A percentile compares a stretch with the other conserved stretches of the same genome.
phyloP scores from a whole-genome alignment of 2,888 invertebrate species.

The Eristalis tenax region DNA sequence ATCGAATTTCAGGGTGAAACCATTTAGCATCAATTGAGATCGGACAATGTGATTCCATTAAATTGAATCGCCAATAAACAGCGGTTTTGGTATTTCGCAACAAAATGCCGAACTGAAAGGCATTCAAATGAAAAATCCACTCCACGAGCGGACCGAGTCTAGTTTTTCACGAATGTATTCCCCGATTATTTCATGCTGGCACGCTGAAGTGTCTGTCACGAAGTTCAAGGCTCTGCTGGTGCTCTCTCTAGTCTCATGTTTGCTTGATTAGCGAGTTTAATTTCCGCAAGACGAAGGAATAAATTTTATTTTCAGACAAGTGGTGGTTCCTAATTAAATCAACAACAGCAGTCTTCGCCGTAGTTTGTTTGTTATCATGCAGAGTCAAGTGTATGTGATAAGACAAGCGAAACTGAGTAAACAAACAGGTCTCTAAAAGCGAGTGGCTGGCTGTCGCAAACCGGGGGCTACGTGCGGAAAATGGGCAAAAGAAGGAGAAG shows the following conservation, averaged over 20 bases:
- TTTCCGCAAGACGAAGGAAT: background rate
- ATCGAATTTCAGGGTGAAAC: constrained; percentile 64
- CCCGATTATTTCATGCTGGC: background rate
- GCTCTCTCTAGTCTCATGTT: background rate
- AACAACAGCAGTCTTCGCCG: background rate
- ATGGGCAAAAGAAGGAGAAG: too few relatives aligned
- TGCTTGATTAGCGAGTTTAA: constrained; percentile 11
- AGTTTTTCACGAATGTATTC: too few relatives aligned
- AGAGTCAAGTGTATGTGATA: constrained; percentile 45
- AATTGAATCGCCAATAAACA: constrained; percentile 34
- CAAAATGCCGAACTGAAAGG: constrained; percentile 1
- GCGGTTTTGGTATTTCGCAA: constrained; percentile 21
- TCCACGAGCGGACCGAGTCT: background rate
- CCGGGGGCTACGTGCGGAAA: constrained; percentile 28
- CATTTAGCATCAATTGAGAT: constrained; percentile 56
- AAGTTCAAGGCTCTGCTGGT: constrained; percentile 4
- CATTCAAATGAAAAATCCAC: background rate
- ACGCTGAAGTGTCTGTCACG: background rate
- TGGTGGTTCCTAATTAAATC: background rate
- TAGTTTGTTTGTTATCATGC: constrained; percentile 24
- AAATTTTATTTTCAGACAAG: background rate
- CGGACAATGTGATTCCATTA: constrained; percentile 46
- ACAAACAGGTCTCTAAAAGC: background rate
- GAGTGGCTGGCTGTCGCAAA: background rate
- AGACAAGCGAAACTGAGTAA: constrained; percentile 33